Percentiles rank a stretch among this genome's conserved stretches.
Conservation (phyloP, 2,113 vertebrate species). For the Mellivora capensis region DNA sequence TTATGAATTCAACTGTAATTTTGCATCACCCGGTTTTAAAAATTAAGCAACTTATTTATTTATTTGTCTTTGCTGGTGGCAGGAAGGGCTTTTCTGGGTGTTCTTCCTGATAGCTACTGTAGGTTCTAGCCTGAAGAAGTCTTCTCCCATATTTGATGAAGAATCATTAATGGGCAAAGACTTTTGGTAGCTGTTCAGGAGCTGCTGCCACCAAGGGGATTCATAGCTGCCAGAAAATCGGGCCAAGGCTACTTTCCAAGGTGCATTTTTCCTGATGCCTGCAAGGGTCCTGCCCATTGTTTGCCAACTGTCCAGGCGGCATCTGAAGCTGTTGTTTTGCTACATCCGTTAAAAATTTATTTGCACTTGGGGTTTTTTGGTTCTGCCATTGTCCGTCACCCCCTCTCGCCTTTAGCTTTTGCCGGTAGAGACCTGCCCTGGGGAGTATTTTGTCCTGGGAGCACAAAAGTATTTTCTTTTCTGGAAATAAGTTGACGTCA, state of each 20-base stretch:
- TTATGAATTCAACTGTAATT: slow-evolving; percentile 42
- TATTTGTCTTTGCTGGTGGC: background rate
- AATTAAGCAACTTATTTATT: slow-evolving; percentile 4
- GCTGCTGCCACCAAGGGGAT: background rate
- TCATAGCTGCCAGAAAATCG: background rate
- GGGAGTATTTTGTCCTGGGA: slow-evolving; percentile 70
- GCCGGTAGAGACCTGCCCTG: slow-evolving; percentile 69
- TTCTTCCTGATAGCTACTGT: background rate
- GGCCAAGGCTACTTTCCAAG: slow-evolving; percentile 22
- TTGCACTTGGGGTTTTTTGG: background rate
- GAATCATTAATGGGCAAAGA: background rate
- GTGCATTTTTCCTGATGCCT: background rate
- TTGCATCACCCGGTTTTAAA: slow-evolving; percentile 12
- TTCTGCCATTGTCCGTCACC: background rate
- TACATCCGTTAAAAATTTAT: slow-evolving; percentile 42
- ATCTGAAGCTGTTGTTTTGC: slow-evolving; percentile 27
- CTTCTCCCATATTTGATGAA: background rate
- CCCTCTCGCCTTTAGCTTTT: background rate
- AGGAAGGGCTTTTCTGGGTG: background rate
- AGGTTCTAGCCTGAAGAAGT: background rate
- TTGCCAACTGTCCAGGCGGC: background rate
- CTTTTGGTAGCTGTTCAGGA: background rate
- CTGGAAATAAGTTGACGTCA: slow-evolving; percentile 79
- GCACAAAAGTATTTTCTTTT: slow-evolving; percentile 75
- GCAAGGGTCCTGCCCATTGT: background rate